Conservation (phyloP, 2,797 vertebrate species). For the Heliangelus exortis region DNA sequence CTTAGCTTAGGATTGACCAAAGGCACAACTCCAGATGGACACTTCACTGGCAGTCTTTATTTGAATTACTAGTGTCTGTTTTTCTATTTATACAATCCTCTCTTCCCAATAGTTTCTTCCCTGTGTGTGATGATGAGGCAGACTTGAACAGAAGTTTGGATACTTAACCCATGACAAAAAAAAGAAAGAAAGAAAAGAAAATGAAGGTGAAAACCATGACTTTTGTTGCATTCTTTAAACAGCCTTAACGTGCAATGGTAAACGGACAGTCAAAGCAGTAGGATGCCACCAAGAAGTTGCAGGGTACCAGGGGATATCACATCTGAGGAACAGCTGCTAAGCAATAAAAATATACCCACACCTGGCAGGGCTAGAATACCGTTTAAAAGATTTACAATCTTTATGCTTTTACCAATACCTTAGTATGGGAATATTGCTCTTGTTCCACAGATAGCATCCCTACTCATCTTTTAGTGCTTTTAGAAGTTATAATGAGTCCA, state of each 20-base stretch:
- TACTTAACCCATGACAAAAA: neutral
- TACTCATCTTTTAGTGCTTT: neutral
- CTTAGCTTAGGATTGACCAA: neutral
- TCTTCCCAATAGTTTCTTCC: neutral
- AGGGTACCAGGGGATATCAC: neutral
- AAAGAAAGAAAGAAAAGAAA: neutral
- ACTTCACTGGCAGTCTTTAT: neutral
- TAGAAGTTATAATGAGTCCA: neutral
- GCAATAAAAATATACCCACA: neutral
- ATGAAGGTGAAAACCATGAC: neutral
- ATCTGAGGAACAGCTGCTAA: neutral
- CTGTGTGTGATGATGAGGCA: neutral
- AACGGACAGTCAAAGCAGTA: neutral
- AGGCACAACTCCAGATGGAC: neutral
- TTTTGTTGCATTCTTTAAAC: neutral
- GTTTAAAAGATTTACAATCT: neutral
- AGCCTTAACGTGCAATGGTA: neutral
- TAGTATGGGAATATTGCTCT: neutral
- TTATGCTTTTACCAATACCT: neutral
- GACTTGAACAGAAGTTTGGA: neutral
- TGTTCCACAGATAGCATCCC: neutral
- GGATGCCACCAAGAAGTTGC: neutral
- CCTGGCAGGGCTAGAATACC: fast-evolving
- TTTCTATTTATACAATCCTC: neutral
- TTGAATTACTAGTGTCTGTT: neutral